Percentiles rank a stretch among this genome's conserved stretches.
These are phyloP conservation scores for Pteronotus mesoamericanus DNA, from an alignment of 2,797 vertebrate species.

Conservation along the genomic window DNA sequence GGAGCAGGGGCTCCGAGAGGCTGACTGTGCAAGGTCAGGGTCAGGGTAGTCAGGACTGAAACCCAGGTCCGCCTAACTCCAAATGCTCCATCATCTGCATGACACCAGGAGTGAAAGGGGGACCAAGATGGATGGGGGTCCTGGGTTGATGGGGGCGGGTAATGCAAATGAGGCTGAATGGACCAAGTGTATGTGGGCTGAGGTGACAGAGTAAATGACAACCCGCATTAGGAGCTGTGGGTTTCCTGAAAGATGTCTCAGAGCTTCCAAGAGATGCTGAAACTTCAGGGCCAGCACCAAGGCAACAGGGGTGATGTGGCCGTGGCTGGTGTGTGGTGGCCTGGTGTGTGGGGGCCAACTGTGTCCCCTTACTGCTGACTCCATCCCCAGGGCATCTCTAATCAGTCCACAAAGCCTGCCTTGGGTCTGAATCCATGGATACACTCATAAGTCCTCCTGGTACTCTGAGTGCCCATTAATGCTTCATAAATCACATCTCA, in stretches of 20 bases:
- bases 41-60: not conserved
- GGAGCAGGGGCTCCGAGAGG: not conserved
- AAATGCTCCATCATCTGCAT: not conserved
- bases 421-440: not conserved
- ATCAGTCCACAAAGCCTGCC: not conserved
- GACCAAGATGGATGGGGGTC: accelerated
- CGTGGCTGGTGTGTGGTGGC: no score
- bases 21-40: not conserved
- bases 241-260: not conserved
- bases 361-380: not conserved
- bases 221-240: not conserved
- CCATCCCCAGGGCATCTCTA: not conserved
- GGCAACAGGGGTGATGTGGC: not conserved
- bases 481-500: slow-evolving; percentile 1
- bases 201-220: not conserved
- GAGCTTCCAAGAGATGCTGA: not conserved
- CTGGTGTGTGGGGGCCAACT: accelerated
- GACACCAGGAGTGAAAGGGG: not conserved
- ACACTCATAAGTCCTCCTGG: not conserved
- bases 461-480: not conserved
- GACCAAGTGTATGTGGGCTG: accelerated
- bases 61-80: not conserved
- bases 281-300: accelerated
- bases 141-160: accelerated
- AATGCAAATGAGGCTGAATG: not conserved